Conservation (phyloP, 2,888 invertebrate species). For the Shargacucullia verbasci region DNA sequence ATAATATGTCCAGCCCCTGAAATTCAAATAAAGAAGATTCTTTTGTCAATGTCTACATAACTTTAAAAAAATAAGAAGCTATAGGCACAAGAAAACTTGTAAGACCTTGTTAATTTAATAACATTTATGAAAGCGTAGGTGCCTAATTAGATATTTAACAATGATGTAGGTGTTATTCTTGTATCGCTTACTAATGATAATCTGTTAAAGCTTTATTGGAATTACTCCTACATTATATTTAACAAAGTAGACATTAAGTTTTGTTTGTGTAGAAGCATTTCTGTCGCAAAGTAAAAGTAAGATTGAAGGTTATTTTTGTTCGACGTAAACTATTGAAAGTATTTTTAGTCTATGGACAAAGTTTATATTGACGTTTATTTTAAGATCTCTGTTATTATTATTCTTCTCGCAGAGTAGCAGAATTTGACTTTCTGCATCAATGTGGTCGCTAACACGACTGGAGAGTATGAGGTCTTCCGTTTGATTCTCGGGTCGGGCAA, state of each 20-base stretch:
- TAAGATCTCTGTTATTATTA: conserved; percentile 3
- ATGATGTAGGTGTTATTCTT: conserved; percentile 11
- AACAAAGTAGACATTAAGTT: conserved; percentile 17
- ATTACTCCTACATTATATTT: conserved; percentile 22
- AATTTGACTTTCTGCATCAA: too few relatives aligned
- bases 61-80: too few relatives aligned
- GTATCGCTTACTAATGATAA: conserved; percentile 12
- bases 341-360: conserved; percentile 15
- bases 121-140: background rate
- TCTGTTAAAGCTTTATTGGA: conserved; percentile 14
- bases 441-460: too few relatives aligned
- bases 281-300: conserved; percentile 24
- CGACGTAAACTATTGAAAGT: conserved; percentile 34
- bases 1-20: too few relatives aligned
- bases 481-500: too few relatives aligned
- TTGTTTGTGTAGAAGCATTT: conserved; percentile 5
- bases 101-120: background rate
- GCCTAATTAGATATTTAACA: conserved; percentile 3
- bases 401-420: too few relatives aligned
- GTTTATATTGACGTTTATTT: conserved; percentile 31
- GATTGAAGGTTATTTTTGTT: conserved; percentile 42
- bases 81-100: background rate
- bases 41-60: too few relatives aligned
- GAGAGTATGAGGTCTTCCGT: too few relatives aligned
- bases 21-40: too few relatives aligned